A percentile compares a stretch with the other conserved stretches of the same genome.
phyloP scores from a whole-genome alignment of 2,113 vertebrate genomes.

The Bubo scandiacus region DNA sequence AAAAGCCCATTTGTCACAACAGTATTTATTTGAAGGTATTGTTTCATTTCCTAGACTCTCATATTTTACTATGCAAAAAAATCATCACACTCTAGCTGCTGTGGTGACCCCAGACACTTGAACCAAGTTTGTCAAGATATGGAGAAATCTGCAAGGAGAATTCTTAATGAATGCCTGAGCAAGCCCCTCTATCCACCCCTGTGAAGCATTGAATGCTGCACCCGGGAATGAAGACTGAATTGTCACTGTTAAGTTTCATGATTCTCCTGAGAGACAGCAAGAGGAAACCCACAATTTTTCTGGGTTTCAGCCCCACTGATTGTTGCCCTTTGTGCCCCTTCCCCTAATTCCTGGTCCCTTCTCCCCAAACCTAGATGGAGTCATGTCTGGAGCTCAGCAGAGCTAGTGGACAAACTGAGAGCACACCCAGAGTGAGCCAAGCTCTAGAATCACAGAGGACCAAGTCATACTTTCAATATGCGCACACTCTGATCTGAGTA shows the following conservation, averaged over 20 bases:
- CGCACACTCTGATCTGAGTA: neutral
- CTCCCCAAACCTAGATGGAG: neutral
- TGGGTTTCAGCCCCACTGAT: neutral
- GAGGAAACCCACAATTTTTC: neutral
- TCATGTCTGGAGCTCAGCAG: neutral
- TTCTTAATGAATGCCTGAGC: neutral
- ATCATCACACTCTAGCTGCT: neutral
- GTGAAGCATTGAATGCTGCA: neutral
- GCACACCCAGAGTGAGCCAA: neutral
- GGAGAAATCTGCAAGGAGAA: neutral
- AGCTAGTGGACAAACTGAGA: fast-evolving
- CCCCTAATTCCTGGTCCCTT: neutral
- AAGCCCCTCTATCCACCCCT: neutral
- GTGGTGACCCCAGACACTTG: neutral
- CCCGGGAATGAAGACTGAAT: neutral
- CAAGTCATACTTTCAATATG: neutral
- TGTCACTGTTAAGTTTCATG: neutral
- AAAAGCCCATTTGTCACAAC: neutral
- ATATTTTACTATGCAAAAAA: neutral
- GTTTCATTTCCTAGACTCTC: neutral
- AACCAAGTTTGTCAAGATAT: neutral
- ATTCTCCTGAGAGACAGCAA: neutral
- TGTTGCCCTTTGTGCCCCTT: neutral
- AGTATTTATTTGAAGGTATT: neutral
- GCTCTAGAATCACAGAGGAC: neutral